Conservation (phyloP, 2,888 invertebrate genomes). For the Esperia sulphurella region DNA sequence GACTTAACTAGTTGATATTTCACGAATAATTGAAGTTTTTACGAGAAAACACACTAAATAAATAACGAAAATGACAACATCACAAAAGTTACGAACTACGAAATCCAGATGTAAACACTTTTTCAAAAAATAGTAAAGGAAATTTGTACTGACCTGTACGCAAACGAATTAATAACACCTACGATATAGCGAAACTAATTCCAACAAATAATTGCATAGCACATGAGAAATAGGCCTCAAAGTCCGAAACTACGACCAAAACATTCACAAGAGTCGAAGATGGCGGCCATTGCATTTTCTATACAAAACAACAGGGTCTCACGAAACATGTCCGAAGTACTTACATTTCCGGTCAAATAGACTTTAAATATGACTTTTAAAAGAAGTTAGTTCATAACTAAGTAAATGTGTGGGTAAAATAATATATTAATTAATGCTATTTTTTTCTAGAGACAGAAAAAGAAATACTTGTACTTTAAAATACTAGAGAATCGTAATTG, state of each 20-base stretch:
- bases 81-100: slow-evolving; percentile 78
- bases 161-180: slow-evolving; percentile 53
- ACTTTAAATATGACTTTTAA: background rate
- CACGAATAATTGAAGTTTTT: slow-evolving; percentile 16
- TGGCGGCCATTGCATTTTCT: slow-evolving; percentile 91
- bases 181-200: slow-evolving; percentile 63
- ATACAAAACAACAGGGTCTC: slow-evolving; percentile 85
- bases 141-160: slow-evolving; percentile 60
- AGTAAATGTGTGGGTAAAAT: too few relatives aligned
- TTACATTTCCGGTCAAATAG: slow-evolving; percentile 57
- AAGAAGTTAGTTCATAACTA: too few relatives aligned
- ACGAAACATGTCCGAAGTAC: slow-evolving; percentile 67
- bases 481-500: too few relatives aligned
- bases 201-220: slow-evolving; percentile 69
- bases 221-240: slow-evolving; percentile 65
- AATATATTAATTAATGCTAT: too few relatives aligned
- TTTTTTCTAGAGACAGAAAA: too few relatives aligned
- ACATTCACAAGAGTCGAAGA: slow-evolving; percentile 91
- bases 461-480: too few relatives aligned
- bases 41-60: slow-evolving; percentile 38
- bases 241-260: slow-evolving; percentile 81
- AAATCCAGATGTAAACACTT: slow-evolving; percentile 89
- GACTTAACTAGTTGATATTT: slow-evolving; percentile 28
- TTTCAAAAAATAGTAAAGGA: slow-evolving; percentile 57
- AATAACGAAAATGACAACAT: slow-evolving; percentile 72